phyloP scores from a whole-genome alignment of 2,888 invertebrate genomes.

The Volucella inflata region DNA sequence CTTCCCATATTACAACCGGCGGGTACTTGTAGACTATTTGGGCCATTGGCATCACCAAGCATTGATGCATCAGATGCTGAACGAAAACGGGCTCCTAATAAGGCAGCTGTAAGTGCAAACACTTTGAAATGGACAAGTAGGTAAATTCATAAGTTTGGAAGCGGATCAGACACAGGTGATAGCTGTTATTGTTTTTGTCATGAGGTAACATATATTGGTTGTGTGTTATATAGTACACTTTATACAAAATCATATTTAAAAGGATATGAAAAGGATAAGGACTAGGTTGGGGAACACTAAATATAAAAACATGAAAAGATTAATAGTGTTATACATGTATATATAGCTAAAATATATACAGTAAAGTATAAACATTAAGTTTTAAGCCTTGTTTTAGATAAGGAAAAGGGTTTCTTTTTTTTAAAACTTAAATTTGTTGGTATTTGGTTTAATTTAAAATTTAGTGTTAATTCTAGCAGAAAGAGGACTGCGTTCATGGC shows the following conservation, averaged over 20 bases:
- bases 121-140: slow-evolving; percentile 79
- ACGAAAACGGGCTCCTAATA: slow-evolving; percentile 91
- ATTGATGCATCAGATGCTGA: slow-evolving; percentile 90
- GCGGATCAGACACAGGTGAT: slow-evolving; percentile 75
- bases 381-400: no score
- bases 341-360: no score
- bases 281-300: no score
- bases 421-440: no score
- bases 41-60: slow-evolving; percentile 90
- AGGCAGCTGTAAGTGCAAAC: slow-evolving; percentile 88
- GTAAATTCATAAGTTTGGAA: slow-evolving; percentile 70
- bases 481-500: no score
- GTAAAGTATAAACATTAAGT: no score
- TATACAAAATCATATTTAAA: background rate
- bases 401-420: no score
- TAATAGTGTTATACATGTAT: no score
- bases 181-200: slow-evolving; percentile 50
- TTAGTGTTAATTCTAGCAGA: no score
- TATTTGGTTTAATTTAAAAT: no score
- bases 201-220: slow-evolving; percentile 30
- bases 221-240: slow-evolving; percentile 4
- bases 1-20: slow-evolving; percentile 95
- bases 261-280: no score
- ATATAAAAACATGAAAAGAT: no score
- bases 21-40: slow-evolving; percentile 90